Evolutionary conservation across 2,797 vertebrate species (phyloP), one percentile per base, ranked within the genome.

Genomic region (Cyprinella venusta): DNA sequence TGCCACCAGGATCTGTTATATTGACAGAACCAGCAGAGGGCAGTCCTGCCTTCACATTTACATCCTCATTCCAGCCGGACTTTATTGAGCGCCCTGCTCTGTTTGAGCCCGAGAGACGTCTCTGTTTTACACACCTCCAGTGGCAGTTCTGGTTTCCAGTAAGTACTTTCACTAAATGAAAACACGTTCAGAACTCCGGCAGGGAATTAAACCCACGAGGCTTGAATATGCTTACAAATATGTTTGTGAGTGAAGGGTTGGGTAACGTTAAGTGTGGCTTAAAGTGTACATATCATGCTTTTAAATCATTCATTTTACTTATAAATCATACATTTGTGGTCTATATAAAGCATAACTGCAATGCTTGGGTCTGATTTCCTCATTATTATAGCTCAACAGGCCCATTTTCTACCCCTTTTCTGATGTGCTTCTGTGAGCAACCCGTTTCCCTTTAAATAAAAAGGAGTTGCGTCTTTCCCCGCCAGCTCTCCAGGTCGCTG

Each of bases 1-100:
- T 80, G 10, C 24, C 6, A 13, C 13, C 45, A 48, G 33, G 12
- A 68, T 4, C 0, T 77, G 68, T 83, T 38, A 68, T 77, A 54
- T 13, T 36, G 19, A 0, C 6, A 13, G 33, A 12, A 77, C 91
- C 94, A 91, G 76, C 59, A 82, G 93, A 88, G 91, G 91, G 88
- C 93, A 94, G 85, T 92, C 30, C 92, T 86, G 89, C 50, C 26
- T 30, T 45, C 8, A 24, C 40, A 70, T 12, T 30, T 15, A 33
- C 21, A 21, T 36, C 33, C 50, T 71, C 16, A 64, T n/a, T 24
- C 69, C 65, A 68, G 67, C 67, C 63, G 69, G 61, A 74, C 65
- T 54, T 76, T 75, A 85, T 78, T 85, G 76, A 89, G 80, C 82
- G 33, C 59, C 30, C 65, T 85, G 74, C 80, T 69, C 83, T 79